Evolutionary conservation across 2,797 vertebrate genomes (phyloP).

Genomic region (Psittacula derbiana): DNA sequence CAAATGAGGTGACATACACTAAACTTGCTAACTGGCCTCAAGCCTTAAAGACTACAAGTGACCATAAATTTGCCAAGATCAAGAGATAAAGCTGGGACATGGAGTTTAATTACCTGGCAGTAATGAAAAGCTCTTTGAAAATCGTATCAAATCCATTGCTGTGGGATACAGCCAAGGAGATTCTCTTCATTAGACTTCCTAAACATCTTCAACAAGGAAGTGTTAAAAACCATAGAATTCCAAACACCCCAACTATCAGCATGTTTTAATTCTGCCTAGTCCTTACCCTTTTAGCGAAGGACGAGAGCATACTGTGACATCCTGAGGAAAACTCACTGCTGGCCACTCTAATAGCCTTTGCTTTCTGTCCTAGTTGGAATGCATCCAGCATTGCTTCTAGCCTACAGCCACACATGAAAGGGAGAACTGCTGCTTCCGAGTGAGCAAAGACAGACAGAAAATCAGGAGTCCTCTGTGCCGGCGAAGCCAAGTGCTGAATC

Average conservation of each 20-base stretch:
- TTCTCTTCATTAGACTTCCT: background rate
- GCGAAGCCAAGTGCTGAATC: background rate
- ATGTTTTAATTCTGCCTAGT: background rate
- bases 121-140: slow-evolving; percentile 20
- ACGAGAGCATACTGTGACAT: background rate
- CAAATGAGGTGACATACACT: background rate
- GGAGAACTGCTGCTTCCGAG: background rate
- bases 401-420: background rate
- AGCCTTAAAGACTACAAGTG: background rate
- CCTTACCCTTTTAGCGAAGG: background rate
- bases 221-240: background rate
- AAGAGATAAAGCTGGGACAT: slow-evolving; percentile 7
- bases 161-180: background rate
- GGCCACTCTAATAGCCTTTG: background rate
- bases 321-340: background rate
- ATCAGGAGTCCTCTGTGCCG: background rate
- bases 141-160: background rate
- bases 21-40: background rate
- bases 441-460: background rate
- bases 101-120: background rate
- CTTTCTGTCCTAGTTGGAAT: slow-evolving; percentile 31
- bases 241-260: background rate
- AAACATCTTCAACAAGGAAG: background rate
- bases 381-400: background rate
- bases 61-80: background rate